A percentile compares a stretch with the other conserved stretches of the same genome.
Evolutionary conservation across 2,797 vertebrate species (phyloP).

Genomic region (Fratercula arctica): DNA sequence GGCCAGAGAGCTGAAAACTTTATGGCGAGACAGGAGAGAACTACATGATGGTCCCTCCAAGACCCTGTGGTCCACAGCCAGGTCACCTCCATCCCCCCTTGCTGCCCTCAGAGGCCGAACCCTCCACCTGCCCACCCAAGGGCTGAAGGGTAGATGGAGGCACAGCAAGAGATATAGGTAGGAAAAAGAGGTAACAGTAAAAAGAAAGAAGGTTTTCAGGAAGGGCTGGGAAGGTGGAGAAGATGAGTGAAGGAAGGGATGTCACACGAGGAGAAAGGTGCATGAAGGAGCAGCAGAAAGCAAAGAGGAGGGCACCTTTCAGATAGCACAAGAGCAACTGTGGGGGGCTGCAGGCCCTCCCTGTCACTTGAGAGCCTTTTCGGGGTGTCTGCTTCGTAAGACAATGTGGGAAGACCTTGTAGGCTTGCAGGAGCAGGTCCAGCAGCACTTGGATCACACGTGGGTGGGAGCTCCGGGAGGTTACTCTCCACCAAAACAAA

Average conservation of each 20-base stretch:
- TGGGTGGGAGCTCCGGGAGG: background rate
- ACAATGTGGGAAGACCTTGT: accelerated
- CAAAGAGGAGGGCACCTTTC: background rate
- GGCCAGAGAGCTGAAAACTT: background rate
- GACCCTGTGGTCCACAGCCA: accelerated
- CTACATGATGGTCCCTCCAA: background rate
- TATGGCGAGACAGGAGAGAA: background rate
- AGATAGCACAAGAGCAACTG: background rate
- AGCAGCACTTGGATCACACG: background rate
- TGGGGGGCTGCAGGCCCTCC: too few species aligned
- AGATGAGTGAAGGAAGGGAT: background rate
- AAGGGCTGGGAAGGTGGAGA: background rate
- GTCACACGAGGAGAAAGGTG: background rate
- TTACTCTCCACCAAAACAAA: background rate
- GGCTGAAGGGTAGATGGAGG: background rate
- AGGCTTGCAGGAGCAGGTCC: background rate
- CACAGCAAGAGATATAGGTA: background rate
- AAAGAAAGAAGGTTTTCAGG: background rate
- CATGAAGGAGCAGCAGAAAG: background rate
- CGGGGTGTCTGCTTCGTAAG: background rate
- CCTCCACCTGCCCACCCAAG: background rate
- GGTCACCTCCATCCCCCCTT: background rate
- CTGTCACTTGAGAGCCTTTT: background rate
- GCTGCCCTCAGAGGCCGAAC: background rate
- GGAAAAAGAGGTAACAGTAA: background rate